A percentile compares a stretch with the other conserved stretches of the same genome.
Evolutionary conservation across 2,797 vertebrate species (phyloP).

Genomic region (Dendrocincla fuliginosa): DNA sequence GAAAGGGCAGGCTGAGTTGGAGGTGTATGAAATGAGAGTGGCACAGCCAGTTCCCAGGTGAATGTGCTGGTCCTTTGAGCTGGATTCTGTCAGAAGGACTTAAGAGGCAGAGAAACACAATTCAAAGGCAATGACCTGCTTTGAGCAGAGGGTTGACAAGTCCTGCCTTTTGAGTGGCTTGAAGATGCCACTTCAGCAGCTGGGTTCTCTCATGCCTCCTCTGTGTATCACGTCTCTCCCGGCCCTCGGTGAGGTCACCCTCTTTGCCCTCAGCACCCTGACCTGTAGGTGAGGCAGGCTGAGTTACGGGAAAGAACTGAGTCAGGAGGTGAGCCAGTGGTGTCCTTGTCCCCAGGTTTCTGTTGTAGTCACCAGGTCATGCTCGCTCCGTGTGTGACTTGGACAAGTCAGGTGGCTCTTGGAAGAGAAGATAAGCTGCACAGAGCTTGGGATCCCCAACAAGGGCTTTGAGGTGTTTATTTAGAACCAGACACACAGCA

Average conservation of each 20-base stretch:
- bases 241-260: not conserved
- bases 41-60: not conserved
- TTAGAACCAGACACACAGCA: rapidly evolving
- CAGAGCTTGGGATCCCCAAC: not conserved
- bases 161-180: not conserved
- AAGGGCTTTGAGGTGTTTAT: not conserved
- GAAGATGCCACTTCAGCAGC: not conserved
- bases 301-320: not conserved
- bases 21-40: not conserved
- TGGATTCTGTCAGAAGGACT: not conserved
- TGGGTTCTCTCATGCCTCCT: not conserved
- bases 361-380: not conserved
- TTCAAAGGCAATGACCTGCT: not conserved
- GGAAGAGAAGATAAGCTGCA: not conserved
- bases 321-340: not conserved
- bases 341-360: not conserved
- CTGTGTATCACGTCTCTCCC: not conserved
- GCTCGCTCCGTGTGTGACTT: rapidly evolving
- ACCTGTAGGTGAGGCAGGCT: not conserved
- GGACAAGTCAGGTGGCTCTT: not conserved
- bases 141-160: not conserved
- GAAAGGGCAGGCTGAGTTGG: not conserved
- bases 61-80: not conserved
- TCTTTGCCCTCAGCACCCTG: not conserved
- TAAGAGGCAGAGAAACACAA: not conserved